These are phyloP conservation scores for Melanostoma mellinum DNA, from an alignment of 2,888 invertebrate species.

Conservation along the genomic window DNA sequence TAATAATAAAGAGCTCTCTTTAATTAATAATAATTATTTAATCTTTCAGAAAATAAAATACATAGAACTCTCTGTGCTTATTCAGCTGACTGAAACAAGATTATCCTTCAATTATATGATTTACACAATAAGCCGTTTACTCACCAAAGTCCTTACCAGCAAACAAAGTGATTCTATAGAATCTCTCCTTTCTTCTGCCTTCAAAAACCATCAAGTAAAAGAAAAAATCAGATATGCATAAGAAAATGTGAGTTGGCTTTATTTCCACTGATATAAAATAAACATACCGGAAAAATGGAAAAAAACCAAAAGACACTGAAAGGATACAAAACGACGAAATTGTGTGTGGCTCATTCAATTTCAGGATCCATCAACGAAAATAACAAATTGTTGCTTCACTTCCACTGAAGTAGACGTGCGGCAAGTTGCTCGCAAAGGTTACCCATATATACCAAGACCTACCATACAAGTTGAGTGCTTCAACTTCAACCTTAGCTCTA, in stretches of 20 bases:
- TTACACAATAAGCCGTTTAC: no score
- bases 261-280: not conserved
- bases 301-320: slow-evolving; percentile 20
- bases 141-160: no score
- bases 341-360: slow-evolving; percentile 65
- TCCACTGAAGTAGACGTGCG: slow-evolving; percentile 53
- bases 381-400: slow-evolving; percentile 69
- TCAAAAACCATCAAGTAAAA: no score
- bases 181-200: no score
- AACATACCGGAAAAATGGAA: slow-evolving; percentile 16
- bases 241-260: not conserved
- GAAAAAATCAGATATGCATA: not conserved
- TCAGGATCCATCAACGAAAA: slow-evolving; percentile 51
- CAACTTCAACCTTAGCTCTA: slow-evolving; percentile 45
- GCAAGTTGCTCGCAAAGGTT: slow-evolving; percentile 57
- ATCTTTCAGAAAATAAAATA: no score
- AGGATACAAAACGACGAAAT: slow-evolving; percentile 29
- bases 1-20: no score
- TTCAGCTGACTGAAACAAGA: no score
- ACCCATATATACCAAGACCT: not conserved
- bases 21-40: no score
- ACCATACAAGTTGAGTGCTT: slow-evolving; percentile 3
- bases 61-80: no score
- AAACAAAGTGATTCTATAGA: no score
- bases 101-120: no score